Conservation (phyloP, 1,140 invertebrate genomes). For the Drosophila nigromelanica region DNA sequence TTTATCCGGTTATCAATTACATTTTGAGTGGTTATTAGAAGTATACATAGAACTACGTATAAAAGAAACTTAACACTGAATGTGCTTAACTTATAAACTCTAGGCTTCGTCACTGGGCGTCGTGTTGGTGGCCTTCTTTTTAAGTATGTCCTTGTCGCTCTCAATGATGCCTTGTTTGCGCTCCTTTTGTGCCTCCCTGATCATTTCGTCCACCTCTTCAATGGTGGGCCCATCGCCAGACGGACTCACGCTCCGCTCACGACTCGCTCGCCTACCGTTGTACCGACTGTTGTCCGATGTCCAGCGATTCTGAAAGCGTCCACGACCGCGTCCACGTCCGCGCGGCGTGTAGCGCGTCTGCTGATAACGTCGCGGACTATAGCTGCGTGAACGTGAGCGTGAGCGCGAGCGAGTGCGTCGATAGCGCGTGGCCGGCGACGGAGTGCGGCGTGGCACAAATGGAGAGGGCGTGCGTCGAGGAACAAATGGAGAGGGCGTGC, state of each 20-base stretch:
- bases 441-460: constrained; percentile 44
- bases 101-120: constrained; percentile 27
- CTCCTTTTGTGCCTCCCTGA: constrained; percentile 85
- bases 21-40: constrained; percentile 34
- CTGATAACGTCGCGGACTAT: constrained; percentile 37
- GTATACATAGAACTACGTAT: constrained; percentile 34
- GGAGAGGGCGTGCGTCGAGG: constrained; percentile 61
- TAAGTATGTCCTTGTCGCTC: constrained; percentile 84
- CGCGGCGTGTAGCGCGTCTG: constrained; percentile 22
- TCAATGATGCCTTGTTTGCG: constrained; percentile 85
- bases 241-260: constrained; percentile 27
- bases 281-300: constrained; percentile 11
- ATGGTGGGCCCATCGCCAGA: constrained; percentile 55
- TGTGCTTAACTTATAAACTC: background rate
- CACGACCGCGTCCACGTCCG: constrained; percentile 45
- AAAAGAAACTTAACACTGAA: constrained; percentile 51
- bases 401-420: constrained; percentile 32
- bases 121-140: constrained; percentile 9
- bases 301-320: constrained; percentile 50
- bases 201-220: constrained; percentile 85
- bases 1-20: constrained; percentile 34
- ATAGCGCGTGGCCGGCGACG: constrained; percentile 44
- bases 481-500: constrained; percentile 52
- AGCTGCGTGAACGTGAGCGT: constrained; percentile 53
- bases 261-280: constrained; percentile 34